Evolutionary conservation across 2,113 vertebrate genomes (phyloP).

Genomic region (Recurvirostra avosetta): DNA sequence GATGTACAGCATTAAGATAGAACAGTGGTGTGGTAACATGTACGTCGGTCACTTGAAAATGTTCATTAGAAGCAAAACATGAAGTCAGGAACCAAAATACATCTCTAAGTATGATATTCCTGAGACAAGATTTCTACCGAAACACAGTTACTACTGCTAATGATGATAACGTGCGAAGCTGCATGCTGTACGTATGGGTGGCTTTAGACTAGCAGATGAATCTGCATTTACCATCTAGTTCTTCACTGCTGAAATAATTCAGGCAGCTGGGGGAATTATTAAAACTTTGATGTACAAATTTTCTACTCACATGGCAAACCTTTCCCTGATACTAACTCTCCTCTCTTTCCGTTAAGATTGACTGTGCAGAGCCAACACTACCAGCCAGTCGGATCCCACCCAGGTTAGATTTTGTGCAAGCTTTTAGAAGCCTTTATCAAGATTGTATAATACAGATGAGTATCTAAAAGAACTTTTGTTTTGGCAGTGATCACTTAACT

Average conservation of each 20-base stretch:
- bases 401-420: conserved; percentile 58
- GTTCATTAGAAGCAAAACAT: accelerated
- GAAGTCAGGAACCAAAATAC: not conserved
- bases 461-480: not conserved
- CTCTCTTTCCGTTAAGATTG: conserved; percentile 2
- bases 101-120: not conserved
- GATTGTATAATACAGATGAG: not conserved
- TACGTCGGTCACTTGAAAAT: not conserved
- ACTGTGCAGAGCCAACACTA: not conserved
- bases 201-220: not conserved
- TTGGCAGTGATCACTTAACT: conserved; percentile 32
- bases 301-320: accelerated
- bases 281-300: not conserved
- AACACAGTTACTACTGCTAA: not conserved
- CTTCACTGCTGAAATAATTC: not conserved
- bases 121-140: not conserved
- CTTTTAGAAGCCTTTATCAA: not conserved
- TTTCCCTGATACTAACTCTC: not conserved
- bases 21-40: accelerated
- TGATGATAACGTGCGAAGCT: not conserved
- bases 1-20: not conserved
- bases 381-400: not conserved
- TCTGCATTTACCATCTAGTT: not conserved
- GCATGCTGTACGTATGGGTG: not conserved
- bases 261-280: not conserved